Evolutionary conservation across 2,888 invertebrate species (phyloP).

Genomic region (Brachylomia viminalis): DNA sequence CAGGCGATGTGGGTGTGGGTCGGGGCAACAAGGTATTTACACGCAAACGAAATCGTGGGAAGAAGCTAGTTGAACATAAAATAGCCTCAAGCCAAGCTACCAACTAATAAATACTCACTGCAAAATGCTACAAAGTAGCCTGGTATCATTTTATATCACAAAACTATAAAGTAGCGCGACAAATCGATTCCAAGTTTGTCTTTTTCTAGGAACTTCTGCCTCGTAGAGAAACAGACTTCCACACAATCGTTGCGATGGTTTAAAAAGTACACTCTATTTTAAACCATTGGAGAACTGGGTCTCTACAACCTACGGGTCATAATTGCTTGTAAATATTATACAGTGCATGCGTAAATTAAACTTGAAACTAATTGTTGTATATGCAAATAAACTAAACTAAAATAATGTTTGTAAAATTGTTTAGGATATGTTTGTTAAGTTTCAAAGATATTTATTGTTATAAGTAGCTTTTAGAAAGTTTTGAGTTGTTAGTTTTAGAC

Average conservation of each 20-base stretch:
- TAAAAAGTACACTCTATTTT: slow-evolving; percentile 25
- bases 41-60: no score
- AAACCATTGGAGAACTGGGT: no score
- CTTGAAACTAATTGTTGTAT: slow-evolving; percentile 39
- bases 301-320: neutral
- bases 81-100: neutral
- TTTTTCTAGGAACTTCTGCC: slow-evolving; percentile 43
- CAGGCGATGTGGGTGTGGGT: no score
- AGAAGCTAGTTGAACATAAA: slow-evolving; percentile 8
- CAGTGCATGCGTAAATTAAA: slow-evolving; percentile 43
- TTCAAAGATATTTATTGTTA: slow-evolving; percentile 29
- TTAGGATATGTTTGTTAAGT: slow-evolving; percentile 34
- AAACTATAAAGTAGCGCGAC: slow-evolving; percentile 49
- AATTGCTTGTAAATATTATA: slow-evolving; percentile 10
- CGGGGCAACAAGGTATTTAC: no score
- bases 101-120: slow-evolving; percentile 23
- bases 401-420: slow-evolving; percentile 52
- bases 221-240: slow-evolving; percentile 16
- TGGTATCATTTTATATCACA: slow-evolving; percentile 47
- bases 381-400: slow-evolving; percentile 25
- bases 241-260: slow-evolving; percentile 22
- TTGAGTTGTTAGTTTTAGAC: slow-evolving; percentile 10
- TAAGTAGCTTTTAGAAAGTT: slow-evolving; percentile 5
- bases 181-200: slow-evolving; percentile 62
- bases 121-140: slow-evolving; percentile 23